Base-by-base conservation (phyloP, 2,888 invertebrate genomes). In the Agrotis ipsilon region DNA sequence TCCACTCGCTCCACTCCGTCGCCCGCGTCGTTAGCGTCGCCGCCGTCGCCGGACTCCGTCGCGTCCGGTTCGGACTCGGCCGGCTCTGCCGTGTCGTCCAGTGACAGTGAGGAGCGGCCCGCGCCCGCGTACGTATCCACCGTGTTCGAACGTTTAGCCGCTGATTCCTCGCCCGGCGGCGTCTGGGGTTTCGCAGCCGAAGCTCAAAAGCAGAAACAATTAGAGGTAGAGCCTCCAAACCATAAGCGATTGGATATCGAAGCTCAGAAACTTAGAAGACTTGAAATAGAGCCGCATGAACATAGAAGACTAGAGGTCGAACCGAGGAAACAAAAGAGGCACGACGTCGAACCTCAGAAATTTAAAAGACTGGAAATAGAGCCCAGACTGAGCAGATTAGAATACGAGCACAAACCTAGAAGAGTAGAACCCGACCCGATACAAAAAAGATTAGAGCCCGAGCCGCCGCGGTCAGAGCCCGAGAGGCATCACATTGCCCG, bases 181-280 rank as follows among this genome's bases (percentile, higher is more conserved):
- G 91, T 93, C 48, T 97, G 97, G 97, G 97, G 97, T 1, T 97
- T 97, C 91, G 97, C 97, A 7, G 97, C 97, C 32, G 97, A 97
- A 78, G 97, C 97, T 27, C 96, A 96, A 83, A 97, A 97, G 83
- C 96, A 95, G 61, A 78, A 78, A 24, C 79, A 75, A 14, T 65
- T 79, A n/a, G 79, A 79, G 48, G 43, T 43, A 32, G 68, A 68
- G n/a, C 73, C 64, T 54, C 73, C 32, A 13, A 63, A 59, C 27
- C 57, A 68, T 60, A 68, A 43, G 32, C 72, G 68, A 11, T 46
- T 52, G 46, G 69, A 75, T 49, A 21, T 63, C 21, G 69, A 67
- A 39, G 61, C 68, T 49, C 67, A 74, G 46, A 78, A 64, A 68
- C 58, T 62, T 39, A 68, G 51, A 55, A 66, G 69, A 74, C 60